These are phyloP conservation scores for Daboia siamensis DNA, from an alignment of 2,113 vertebrate species.

Conservation along the genomic window DNA sequence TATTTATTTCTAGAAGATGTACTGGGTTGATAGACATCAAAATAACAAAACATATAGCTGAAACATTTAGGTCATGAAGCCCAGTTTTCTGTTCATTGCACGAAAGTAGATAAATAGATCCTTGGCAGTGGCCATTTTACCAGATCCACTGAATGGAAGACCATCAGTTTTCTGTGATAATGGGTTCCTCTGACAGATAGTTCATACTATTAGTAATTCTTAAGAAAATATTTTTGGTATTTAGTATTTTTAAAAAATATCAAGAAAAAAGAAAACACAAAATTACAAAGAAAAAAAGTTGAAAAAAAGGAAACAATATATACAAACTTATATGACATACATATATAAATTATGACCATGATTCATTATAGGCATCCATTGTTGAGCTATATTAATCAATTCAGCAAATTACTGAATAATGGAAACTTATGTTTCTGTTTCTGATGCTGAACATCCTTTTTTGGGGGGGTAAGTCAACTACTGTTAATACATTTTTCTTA, in stretches of 20 bases:
- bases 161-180: background rate
- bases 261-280: background rate
- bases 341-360: background rate
- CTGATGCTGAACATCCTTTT: background rate
- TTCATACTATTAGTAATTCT: background rate
- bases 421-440: background rate
- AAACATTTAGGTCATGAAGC: background rate
- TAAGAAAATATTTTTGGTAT: background rate
- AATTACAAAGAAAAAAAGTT: background rate
- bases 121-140: background rate
- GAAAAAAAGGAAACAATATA: background rate
- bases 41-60: background rate
- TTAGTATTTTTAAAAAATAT: background rate
- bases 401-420: background rate
- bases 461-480: background rate
- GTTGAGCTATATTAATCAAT: background rate
- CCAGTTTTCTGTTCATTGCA: background rate
- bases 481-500: background rate
- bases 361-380: background rate
- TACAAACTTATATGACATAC: background rate
- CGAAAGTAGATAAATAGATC: background rate
- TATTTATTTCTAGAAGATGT: background rate
- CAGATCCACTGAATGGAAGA: background rate
- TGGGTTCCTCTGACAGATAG: background rate
- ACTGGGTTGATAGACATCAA: background rate